phyloP scores from a whole-genome alignment of 2,113 vertebrate species.

The Pandion haliaetus region DNA sequence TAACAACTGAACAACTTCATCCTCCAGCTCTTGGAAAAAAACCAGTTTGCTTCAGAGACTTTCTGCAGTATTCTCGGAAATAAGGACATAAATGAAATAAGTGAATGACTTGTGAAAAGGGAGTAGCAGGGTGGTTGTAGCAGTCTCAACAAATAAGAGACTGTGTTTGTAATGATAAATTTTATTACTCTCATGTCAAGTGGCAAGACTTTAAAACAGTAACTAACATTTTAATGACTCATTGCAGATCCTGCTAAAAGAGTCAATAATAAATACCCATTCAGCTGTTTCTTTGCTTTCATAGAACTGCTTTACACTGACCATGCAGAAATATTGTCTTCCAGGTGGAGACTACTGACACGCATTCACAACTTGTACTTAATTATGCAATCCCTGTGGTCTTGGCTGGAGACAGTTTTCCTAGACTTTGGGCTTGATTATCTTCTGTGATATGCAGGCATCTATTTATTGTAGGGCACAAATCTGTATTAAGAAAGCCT shows the following conservation, averaged over 20 bases:
- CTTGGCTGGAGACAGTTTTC: background rate
- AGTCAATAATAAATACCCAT: background rate
- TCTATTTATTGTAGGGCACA: background rate
- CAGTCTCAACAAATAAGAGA: background rate
- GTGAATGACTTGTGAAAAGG: background rate
- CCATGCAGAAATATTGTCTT: background rate
- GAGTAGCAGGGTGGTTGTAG: background rate
- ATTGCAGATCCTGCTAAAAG: background rate
- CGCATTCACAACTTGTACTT: background rate
- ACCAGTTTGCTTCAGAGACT: background rate
- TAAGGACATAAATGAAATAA: background rate
- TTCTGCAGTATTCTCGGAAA: background rate
- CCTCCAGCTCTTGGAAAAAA: background rate
- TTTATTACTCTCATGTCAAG: background rate
- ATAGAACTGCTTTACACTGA: background rate
- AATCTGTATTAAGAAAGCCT: background rate
- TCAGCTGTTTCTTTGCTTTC: background rate
- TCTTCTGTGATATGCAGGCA: background rate
- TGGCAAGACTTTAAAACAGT: background rate
- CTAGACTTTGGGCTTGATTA: background rate
- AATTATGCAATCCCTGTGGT: background rate
- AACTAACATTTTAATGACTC: background rate
- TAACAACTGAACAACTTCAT: background rate
- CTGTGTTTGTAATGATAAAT: background rate
- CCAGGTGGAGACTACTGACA: background rate